Percentiles rank a stretch among this genome's conserved stretches.
Evolutionary conservation across 2,888 invertebrate genomes (phyloP).

Genomic region (Trachelus tabidus): DNA sequence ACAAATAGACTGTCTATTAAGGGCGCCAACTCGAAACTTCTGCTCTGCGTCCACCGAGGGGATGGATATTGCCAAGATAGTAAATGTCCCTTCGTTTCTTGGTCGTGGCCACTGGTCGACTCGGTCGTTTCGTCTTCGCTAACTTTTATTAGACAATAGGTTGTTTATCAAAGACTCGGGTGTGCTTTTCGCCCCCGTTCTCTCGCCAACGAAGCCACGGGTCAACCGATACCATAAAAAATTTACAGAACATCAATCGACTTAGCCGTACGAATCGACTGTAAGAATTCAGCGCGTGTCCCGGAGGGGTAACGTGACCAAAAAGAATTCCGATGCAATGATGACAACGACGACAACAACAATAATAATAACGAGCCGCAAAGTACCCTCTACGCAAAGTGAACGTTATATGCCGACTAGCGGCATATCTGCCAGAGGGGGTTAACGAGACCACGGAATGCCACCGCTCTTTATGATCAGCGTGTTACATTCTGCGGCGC

Average conservation of each 20-base stretch:
- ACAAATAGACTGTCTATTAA: conserved; percentile 23
- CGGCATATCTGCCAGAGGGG: conserved; percentile 38
- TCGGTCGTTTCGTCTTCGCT: conserved; percentile 22
- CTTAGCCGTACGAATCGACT: neutral
- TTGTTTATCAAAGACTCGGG: conserved; percentile 19
- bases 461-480: conserved; percentile 39
- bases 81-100: conserved; percentile 23
- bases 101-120: conserved; percentile 7
- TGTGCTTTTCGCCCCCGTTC: neutral
- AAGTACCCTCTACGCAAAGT: conserved; percentile 32
- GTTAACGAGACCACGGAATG: conserved; percentile 48
- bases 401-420: conserved; percentile 12
- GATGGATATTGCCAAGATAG: conserved; percentile 23
- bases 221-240: neutral
- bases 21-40: conserved; percentile 13
- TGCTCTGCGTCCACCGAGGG: conserved; percentile 17
- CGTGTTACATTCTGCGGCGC: conserved; percentile 25
- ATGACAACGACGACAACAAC: conserved; percentile 25
- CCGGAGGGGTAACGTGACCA: neutral
- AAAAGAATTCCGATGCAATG: conserved; percentile 4
- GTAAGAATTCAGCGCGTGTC: neutral
- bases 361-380: conserved; percentile 46
- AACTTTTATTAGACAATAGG: conserved; percentile 25
- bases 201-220: neutral
- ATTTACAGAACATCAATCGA: neutral